Evolutionary conservation across 2,113 vertebrate species (phyloP).

Genomic region (Oncorhynchus masou): DNA sequence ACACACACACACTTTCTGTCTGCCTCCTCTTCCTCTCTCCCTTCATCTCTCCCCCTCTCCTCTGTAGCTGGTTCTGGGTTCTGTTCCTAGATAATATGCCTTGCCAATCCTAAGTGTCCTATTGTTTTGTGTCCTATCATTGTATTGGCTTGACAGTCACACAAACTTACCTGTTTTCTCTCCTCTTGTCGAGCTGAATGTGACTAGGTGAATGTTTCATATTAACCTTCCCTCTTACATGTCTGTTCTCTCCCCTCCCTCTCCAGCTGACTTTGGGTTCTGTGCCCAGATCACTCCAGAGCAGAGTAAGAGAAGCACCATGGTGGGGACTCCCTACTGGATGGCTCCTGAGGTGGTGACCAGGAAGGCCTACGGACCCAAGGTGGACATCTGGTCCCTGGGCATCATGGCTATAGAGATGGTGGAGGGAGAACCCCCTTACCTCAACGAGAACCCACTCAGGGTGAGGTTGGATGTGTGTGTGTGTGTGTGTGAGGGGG

Average conservation of each 20-base stretch:
- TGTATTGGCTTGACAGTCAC: too few relatives aligned
- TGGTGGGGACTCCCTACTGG: constrained; percentile 98
- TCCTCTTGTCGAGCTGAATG: neutral
- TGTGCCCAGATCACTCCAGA: constrained; percentile 98
- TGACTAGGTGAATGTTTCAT: too few relatives aligned
- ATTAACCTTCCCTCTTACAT: neutral
- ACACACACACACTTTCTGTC: neutral
- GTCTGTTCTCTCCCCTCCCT: neutral
- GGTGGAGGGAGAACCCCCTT: constrained; percentile 97
- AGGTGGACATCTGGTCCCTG: constrained; percentile 97
- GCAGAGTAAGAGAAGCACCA: constrained; percentile 96
- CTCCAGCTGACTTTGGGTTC: constrained; percentile 94
- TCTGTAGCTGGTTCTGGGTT: neutral
- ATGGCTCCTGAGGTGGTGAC: constrained; percentile 98
- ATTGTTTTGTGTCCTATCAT: too few relatives aligned
- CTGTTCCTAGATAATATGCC: too few relatives aligned
- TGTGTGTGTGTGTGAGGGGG: neutral
- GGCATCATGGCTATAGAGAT: constrained; percentile 99
- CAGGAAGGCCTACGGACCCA: constrained; percentile 95
- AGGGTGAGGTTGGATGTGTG: constrained; percentile 78
- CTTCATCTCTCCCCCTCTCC: neutral
- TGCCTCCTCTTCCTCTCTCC: neutral
- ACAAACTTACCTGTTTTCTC: too few relatives aligned
- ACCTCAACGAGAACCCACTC: constrained; percentile 97
- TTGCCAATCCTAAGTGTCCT: too few relatives aligned